Evolutionary conservation across 2,888 invertebrate species (phyloP).

Genomic region (Andrena minutula): DNA sequence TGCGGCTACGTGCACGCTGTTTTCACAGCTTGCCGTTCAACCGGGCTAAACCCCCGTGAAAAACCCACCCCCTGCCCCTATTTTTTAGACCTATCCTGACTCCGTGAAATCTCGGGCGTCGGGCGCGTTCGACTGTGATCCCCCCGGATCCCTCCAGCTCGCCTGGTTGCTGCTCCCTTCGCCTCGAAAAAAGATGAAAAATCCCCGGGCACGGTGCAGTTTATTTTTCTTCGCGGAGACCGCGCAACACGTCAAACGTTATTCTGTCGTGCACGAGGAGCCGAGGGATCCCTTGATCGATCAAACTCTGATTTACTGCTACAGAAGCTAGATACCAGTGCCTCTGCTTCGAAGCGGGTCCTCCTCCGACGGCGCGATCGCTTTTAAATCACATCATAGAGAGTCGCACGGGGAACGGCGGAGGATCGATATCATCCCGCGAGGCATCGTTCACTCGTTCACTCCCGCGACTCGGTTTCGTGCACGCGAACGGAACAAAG

Average conservation of each 20-base stretch:
- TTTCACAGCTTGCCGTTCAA: constrained; percentile 80
- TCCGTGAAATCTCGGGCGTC: constrained; percentile 75
- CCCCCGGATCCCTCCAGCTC: constrained; percentile 36
- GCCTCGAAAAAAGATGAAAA: constrained; percentile 42
- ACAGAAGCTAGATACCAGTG: neutral
- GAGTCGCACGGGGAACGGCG: neutral
- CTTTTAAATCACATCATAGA: constrained; percentile 9
- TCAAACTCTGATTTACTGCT: neutral
- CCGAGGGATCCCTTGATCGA: too few species aligned
- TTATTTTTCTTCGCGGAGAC: constrained; percentile 12
- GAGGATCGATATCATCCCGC: constrained; percentile 32
- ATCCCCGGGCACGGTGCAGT: constrained; percentile 18
- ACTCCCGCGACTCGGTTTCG: constrained; percentile 23
- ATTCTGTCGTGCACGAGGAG: neutral
- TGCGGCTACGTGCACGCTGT: constrained; percentile 69
- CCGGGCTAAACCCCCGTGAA: constrained; percentile 66
- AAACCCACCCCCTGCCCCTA: constrained; percentile 55
- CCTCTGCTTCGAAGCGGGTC: neutral
- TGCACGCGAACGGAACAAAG: constrained; percentile 42
- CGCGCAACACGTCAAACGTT: neutral
- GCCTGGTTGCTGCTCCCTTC: neutral
- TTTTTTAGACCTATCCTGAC: constrained; percentile 69
- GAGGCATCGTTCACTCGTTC: neutral
- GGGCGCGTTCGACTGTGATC: constrained; percentile 80
- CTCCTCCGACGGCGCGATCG: neutral